Evolutionary conservation across 1,140 invertebrate genomes (phyloP).

Genomic region (Physella acuta): DNA sequence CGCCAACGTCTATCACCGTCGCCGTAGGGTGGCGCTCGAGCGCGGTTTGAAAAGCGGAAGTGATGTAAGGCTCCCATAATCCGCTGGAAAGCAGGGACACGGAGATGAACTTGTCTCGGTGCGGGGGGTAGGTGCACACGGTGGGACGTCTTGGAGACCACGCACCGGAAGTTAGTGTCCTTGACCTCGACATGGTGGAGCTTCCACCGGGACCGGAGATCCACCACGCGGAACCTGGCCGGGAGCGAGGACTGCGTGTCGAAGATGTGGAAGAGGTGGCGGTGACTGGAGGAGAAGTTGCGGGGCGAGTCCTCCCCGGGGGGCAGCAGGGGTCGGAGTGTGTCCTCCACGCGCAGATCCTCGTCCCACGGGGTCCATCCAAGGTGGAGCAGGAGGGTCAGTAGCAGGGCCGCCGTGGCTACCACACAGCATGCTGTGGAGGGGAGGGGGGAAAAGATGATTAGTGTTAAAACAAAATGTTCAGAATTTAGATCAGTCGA

Average conservation of each 20-base stretch:
- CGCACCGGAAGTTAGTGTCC: constrained; percentile 32
- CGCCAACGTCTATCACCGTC: constrained; percentile 48
- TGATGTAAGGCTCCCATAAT: constrained; percentile 50
- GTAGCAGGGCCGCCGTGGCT: too few relatives aligned
- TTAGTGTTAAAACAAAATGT: too few relatives aligned
- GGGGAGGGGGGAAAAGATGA: too few relatives aligned
- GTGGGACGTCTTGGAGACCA: constrained; percentile 33
- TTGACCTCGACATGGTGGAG: background rate
- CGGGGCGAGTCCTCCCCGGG: background rate
- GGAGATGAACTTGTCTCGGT: constrained; percentile 46
- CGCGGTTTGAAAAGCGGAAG: constrained; percentile 33
- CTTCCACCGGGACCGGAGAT: background rate
- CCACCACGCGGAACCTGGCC: constrained; percentile 21
- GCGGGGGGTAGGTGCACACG: constrained; percentile 40
- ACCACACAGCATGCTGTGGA: too few relatives aligned
- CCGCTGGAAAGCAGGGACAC: constrained; percentile 38
- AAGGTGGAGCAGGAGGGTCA: too few relatives aligned
- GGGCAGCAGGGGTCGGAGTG: background rate
- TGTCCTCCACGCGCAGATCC: background rate
- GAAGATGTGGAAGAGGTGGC: constrained; percentile 19
- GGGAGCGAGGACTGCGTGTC: constrained; percentile 20
- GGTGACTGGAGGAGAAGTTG: constrained; percentile 11
- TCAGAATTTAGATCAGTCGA: too few relatives aligned
- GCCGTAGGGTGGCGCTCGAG: constrained; percentile 32
- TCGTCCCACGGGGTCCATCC: background rate